Evolutionary conservation across 1,140 invertebrate species (phyloP).

Genomic region (Drosophila sturtevanti): DNA sequence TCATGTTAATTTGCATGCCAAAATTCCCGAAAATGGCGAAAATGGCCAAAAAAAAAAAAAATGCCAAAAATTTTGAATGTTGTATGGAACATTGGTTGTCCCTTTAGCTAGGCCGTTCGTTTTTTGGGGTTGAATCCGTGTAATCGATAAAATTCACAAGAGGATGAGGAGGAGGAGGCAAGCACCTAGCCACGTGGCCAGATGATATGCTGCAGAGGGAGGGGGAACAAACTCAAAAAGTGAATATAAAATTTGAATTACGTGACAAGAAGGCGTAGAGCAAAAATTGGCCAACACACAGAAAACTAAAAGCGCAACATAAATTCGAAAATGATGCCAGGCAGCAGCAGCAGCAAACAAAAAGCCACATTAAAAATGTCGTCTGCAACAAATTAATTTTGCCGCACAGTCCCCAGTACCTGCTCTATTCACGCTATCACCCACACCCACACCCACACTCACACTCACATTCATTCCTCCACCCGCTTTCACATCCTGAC

Average conservation of each 20-base stretch:
- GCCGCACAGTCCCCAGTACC: slow-evolving; percentile 14
- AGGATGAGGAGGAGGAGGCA: slow-evolving; percentile 23
- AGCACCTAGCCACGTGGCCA: slow-evolving; percentile 38
- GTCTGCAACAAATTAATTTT: slow-evolving; percentile 80
- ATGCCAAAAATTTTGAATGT: not conserved
- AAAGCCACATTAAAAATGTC: slow-evolving; percentile 75
- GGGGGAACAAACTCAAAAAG: slow-evolving; percentile 22
- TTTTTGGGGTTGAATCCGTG: slow-evolving; percentile 22
- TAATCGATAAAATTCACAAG: slow-evolving; percentile 66
- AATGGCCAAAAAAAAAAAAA: too few relatives aligned
- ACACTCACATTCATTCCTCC: not conserved
- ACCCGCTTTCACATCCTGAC: not conserved
- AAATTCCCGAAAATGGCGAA: too few relatives aligned
- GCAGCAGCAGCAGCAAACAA: slow-evolving; percentile 20
- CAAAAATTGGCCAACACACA: slow-evolving; percentile 34
- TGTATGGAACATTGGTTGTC: slow-evolving; percentile 8
- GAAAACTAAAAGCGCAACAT: slow-evolving; percentile 51
- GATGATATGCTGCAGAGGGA: not conserved
- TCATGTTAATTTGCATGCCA: slow-evolving; percentile 59
- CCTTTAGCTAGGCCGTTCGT: slow-evolving; percentile 1
- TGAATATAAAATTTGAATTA: slow-evolving; percentile 77
- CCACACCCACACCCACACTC: not conserved
- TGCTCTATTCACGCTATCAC: not conserved
- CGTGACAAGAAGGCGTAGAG: slow-evolving; percentile 62
- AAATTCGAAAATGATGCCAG: slow-evolving; percentile 39